Evolutionary conservation across 2,113 vertebrate species (phyloP), one percentile per base, ranked within the genome.

Genomic region (Periophthalmodon schlosseri): DNA sequence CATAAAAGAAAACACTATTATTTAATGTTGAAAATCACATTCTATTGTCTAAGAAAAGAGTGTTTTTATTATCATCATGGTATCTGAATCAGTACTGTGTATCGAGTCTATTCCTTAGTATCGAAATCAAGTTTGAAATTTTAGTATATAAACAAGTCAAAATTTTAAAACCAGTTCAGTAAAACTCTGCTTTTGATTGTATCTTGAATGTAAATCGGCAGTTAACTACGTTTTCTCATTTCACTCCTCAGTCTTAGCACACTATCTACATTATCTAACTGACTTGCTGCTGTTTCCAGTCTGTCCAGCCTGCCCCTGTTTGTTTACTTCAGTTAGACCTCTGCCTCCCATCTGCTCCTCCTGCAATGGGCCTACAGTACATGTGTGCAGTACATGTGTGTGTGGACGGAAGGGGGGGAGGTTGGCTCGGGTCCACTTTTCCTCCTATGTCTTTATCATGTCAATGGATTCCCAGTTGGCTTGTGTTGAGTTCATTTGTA

Each of bases 391-490:
- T 24, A 57, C 63, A 28, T 72, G 50, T 24, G 49, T 15, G 39
- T 63, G 36, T 47, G 39, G 78, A 11, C 72, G 8, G 0, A 10
- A 80, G 70, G 82, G 44, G 67, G 63, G 72, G 64, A 54, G 46
- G 20, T 21, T 84, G 84, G 77, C 73, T 33, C 64, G 16, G 23
- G 21, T 76, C 72, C 74, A 77, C 64, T 56, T 33, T 67, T 57
- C 65, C 75, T 81, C 76, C 33, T 68, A 70, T 79, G 78, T 74
- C 67, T 82, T 83, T 72, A 58, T 84, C 74, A 58, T 84, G 83
- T 90, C 79, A 79, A 58, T 78, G 81, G 68, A 74, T 80, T 83
- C 81, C 77, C 78, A 75, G 77, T 77, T 33, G 67, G 74, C 66
- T 4, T 64, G 28, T 11, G 68, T 69, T 81, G 80, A 87, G 86